These are phyloP conservation scores for Phoenicopterus ruber DNA, from an alignment of 2,113 vertebrate species.

Conservation along the genomic window DNA sequence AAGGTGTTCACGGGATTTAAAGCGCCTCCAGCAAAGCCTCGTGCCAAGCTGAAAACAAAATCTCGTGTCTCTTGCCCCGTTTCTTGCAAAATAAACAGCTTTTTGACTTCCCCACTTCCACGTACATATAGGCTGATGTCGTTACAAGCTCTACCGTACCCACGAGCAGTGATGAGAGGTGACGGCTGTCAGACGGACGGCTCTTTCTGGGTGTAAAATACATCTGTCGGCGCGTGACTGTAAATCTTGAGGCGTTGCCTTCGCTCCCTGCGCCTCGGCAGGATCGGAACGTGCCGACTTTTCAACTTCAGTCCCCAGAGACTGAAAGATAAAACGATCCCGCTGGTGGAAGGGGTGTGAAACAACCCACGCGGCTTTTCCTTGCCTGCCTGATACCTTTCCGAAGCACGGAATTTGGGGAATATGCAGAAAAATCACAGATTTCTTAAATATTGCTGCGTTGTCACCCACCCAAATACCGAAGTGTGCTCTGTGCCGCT, in stretches of 20 bases:
- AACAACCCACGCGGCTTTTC: not conserved
- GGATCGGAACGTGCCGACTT: too few species aligned
- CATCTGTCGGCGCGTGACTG: fast-evolving
- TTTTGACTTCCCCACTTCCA: not conserved
- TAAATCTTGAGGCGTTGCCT: too few species aligned
- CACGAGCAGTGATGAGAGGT: not conserved
- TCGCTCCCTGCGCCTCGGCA: too few species aligned
- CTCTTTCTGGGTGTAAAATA: not conserved
- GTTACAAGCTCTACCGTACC: not conserved
- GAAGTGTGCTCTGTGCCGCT: not conserved
- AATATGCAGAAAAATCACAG: not conserved
- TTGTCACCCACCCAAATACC: not conserved
- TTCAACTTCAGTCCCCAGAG: not conserved
- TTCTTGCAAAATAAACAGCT: not conserved
- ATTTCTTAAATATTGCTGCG: not conserved
- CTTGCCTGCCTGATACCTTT: not conserved
- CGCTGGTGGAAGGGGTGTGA: not conserved
- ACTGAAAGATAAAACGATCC: not conserved
- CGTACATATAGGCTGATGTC: fast-evolving
- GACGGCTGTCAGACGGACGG: not conserved
- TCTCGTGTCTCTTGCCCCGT: not conserved
- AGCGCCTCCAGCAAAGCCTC: not conserved
- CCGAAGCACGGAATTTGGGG: not conserved
- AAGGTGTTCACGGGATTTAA: fast-evolving
- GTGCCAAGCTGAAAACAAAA: fast-evolving